Evolutionary conservation across 1,140 invertebrate species (phyloP).

Genomic region (Drosophila oshimai): DNA sequence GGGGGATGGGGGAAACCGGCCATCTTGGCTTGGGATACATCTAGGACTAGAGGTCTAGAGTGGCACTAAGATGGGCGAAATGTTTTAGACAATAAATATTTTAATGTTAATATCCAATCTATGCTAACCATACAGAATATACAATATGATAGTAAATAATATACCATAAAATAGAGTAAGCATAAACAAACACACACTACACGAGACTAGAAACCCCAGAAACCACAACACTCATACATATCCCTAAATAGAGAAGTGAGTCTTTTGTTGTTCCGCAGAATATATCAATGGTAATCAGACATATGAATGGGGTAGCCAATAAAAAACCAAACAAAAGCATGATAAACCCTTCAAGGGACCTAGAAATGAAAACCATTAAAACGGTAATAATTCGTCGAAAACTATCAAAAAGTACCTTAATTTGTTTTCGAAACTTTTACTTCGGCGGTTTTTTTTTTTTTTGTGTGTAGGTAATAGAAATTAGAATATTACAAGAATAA

Average conservation of each 20-base stretch:
- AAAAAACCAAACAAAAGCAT: not conserved
- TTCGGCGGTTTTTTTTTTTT: not conserved
- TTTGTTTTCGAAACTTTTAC: not conserved
- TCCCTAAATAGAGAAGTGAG: constrained; percentile 1
- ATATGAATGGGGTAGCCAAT: constrained; percentile 16
- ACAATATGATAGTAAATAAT: constrained; percentile 21
- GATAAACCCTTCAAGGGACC: constrained; percentile 3
- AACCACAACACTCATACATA: constrained; percentile 25
- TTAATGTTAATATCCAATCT: constrained; percentile 58
- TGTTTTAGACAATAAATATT: constrained; percentile 81
- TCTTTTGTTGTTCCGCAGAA: constrained; percentile 2
- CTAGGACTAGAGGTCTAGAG: constrained; percentile 34
- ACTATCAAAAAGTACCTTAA: not conserved
- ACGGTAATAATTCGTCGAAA: constrained; percentile 9
- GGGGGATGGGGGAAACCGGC: constrained; percentile 8
- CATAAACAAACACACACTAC: constrained; percentile 7
- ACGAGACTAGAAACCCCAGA: constrained; percentile 22
- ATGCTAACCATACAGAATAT: constrained; percentile 26
- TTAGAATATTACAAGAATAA: not conserved
- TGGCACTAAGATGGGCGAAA: constrained; percentile 54
- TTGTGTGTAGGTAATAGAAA: not conserved
- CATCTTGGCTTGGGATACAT: constrained; percentile 6
- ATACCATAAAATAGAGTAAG: constrained; percentile 26
- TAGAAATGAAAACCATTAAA: not conserved
- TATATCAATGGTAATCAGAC: constrained; percentile 14